phyloP scores from a whole-genome alignment of 2,888 invertebrate genomes.

The Melanostoma mellinum region DNA sequence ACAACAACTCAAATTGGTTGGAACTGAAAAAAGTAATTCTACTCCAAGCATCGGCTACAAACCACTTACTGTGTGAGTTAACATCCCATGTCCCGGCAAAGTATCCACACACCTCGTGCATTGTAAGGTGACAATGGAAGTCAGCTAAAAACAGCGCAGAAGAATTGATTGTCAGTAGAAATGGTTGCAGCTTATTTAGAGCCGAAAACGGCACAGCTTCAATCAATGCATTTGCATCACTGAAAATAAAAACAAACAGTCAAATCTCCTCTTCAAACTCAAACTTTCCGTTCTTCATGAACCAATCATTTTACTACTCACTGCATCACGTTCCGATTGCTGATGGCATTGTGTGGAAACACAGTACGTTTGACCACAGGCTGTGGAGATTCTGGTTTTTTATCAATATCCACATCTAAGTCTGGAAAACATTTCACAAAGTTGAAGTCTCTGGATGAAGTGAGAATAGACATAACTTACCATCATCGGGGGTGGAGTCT shows the following conservation, averaged over 20 bases:
- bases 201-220: slow-evolving; percentile 94
- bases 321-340: slow-evolving; percentile 90
- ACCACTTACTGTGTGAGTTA: slow-evolving; percentile 92
- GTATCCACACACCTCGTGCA: slow-evolving; percentile 97
- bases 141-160: slow-evolving; percentile 94
- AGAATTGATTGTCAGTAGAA: slow-evolving; percentile 92
- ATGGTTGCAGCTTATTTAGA: slow-evolving; percentile 95
- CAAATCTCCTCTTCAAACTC: neutral
- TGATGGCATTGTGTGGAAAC: slow-evolving; percentile 89
- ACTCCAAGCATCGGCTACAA: slow-evolving; percentile 48
- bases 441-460: slow-evolving; percentile 30
- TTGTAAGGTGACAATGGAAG: slow-evolving; percentile 96
- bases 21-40: neutral
- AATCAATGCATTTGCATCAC: slow-evolving; percentile 94
- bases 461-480: slow-evolving; percentile 66
- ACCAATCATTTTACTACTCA: slow-evolving; percentile 82
- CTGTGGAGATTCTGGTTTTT: slow-evolving; percentile 85
- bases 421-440: slow-evolving; percentile 78
- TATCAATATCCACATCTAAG: slow-evolving; percentile 85
- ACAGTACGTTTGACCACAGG: slow-evolving; percentile 85
- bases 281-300: slow-evolving; percentile 1
- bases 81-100: slow-evolving; percentile 97
- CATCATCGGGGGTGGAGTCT: slow-evolving; percentile 81
- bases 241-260: slow-evolving; percentile 81
- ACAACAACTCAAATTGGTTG: too few species aligned